Conservation (phyloP, 2,888 invertebrate species). For the Xylophagus ater region DNA sequence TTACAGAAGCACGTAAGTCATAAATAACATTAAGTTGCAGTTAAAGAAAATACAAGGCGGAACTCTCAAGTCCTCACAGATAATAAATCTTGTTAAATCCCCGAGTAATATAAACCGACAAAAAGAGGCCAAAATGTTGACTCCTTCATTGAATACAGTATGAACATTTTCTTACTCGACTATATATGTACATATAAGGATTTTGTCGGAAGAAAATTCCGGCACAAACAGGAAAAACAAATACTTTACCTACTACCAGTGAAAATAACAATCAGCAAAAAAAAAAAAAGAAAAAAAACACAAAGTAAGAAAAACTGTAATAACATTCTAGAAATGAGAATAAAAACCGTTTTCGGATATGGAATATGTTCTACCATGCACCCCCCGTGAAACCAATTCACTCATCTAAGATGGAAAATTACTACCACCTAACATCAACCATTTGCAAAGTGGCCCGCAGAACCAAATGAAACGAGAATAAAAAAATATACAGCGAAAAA, state of each 20-base stretch:
- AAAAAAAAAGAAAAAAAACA: background rate
- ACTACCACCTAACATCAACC: too few relatives aligned
- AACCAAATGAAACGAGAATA: background rate
- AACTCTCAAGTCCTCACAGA: slow-evolving; percentile 11
- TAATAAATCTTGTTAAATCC: slow-evolving; percentile 15
- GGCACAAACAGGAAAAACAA: background rate
- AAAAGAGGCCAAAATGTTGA: slow-evolving; percentile 14
- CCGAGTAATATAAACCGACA: slow-evolving; percentile 13
- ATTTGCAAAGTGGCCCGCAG: too few relatives aligned
- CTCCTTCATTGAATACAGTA: slow-evolving; percentile 7
- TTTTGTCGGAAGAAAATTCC: too few relatives aligned
- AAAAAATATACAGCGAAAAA: background rate
- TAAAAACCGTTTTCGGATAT: background rate
- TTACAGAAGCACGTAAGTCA: slow-evolving; percentile 13
- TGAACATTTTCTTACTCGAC: background rate
- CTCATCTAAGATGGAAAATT: too few relatives aligned
- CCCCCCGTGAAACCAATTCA: too few relatives aligned
- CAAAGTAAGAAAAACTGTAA: background rate
- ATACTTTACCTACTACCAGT: background rate
- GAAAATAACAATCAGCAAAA: background rate
- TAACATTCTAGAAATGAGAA: background rate
- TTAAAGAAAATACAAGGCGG: slow-evolving; percentile 7
- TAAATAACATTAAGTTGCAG: slow-evolving; percentile 14
- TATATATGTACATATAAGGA: too few relatives aligned
- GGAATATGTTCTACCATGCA: too few relatives aligned